Conservation (phyloP, 2,797 vertebrate species). For the Ctenochaetus hawaiiensis region DNA sequence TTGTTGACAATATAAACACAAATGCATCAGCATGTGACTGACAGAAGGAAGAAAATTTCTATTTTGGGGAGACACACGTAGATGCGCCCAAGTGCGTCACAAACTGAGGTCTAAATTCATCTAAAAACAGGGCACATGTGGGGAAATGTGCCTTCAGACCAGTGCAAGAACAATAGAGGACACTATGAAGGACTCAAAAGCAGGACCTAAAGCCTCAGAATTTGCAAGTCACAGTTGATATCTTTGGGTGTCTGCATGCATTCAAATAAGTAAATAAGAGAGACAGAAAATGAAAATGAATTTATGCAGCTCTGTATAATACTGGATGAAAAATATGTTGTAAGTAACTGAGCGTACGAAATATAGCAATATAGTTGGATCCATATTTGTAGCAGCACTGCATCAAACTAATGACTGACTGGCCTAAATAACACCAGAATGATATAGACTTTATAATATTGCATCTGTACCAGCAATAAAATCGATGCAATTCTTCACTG, state of each 20-base stretch:
- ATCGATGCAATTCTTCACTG: constrained; percentile 10
- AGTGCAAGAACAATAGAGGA: constrained; percentile 31
- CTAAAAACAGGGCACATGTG: constrained; percentile 40
- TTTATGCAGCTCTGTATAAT: background rate
- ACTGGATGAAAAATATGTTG: background rate
- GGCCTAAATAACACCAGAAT: background rate
- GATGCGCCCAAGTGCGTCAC: constrained; percentile 47
- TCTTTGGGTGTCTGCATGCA: background rate
- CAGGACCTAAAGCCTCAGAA: background rate
- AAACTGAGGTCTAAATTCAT: constrained; percentile 55
- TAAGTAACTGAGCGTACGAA: background rate
- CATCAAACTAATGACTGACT: constrained; percentile 1
- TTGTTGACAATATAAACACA: background rate
- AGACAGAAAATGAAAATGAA: background rate
- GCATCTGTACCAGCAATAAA: constrained; percentile 1
- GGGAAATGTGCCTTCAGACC: constrained; percentile 16
- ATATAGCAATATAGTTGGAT: background rate
- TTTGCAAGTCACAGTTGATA: constrained; percentile 11
- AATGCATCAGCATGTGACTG: constrained; percentile 25
- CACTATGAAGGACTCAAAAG: constrained; percentile 15
- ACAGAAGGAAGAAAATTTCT: constrained; percentile 15
- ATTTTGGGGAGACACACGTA: constrained; percentile 48
- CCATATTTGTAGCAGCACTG: background rate
- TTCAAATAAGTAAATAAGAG: background rate
- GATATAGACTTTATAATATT: background rate